Conservation (phyloP, 2,888 invertebrate species). For the Parasteatoda lunata region DNA sequence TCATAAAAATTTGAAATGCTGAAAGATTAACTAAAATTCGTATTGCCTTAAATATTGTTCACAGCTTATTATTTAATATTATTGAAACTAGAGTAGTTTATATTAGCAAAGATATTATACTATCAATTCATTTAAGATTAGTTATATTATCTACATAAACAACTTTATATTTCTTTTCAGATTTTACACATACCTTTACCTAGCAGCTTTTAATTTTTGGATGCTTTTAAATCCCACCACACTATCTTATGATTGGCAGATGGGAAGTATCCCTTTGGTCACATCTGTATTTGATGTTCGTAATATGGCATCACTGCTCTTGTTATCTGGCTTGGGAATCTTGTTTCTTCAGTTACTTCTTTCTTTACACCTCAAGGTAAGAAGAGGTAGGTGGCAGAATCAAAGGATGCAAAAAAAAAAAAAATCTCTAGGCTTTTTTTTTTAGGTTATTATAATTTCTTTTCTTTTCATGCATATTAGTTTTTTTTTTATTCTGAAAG, state of each 20-base stretch:
- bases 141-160: too few species aligned
- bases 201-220: constrained; percentile 89
- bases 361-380: constrained; percentile 61
- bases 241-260: constrained; percentile 92
- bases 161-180: constrained; percentile 76
- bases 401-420: constrained; percentile 63
- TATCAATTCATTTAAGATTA: too few species aligned
- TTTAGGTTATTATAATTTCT: neutral
- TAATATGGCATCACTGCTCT: constrained; percentile 41
- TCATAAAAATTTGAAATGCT: too few species aligned
- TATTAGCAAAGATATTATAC: too few species aligned
- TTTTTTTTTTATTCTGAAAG: too few species aligned
- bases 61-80: too few species aligned
- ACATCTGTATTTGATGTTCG: constrained; percentile 80
- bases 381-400: constrained; percentile 68
- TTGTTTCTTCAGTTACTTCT: constrained; percentile 29
- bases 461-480: too few species aligned
- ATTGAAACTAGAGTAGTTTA: too few species aligned
- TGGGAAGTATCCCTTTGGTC: constrained; percentile 88
- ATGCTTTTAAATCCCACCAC: constrained; percentile 85
- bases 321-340: constrained; percentile 41
- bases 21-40: too few species aligned
- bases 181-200: constrained; percentile 86
- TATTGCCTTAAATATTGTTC: too few species aligned
- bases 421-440: constrained; percentile 12